Conservation (phyloP, 1,140 invertebrate genomes). For the Sarcophaga bullata region DNA sequence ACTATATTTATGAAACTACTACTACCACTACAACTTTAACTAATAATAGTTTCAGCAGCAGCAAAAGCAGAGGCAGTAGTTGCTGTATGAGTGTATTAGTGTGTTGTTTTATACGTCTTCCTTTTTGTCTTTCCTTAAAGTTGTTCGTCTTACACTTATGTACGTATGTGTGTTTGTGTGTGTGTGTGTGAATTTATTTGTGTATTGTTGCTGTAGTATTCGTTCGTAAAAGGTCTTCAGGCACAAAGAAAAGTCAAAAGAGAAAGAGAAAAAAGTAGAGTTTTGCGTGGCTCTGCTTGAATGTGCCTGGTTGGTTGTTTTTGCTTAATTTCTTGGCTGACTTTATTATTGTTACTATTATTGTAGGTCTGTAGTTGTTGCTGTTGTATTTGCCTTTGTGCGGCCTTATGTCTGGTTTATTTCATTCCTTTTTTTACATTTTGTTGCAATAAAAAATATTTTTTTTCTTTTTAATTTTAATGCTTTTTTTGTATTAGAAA, state of each 20-base stretch:
- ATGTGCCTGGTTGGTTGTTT: not conserved
- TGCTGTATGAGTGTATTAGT: not conserved
- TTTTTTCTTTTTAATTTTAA: not conserved
- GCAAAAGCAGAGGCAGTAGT: not conserved
- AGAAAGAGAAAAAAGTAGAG: not conserved
- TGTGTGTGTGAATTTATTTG: not conserved
- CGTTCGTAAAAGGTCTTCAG: slow-evolving; percentile 14
- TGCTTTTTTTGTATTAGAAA: not conserved
- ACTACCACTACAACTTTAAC: not conserved
- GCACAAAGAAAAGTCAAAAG: not conserved
- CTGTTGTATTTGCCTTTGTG: not conserved
- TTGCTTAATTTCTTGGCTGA: slow-evolving; percentile 26
- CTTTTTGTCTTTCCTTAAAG: slow-evolving; percentile 8
- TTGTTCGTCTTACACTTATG: not conserved
- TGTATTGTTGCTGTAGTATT: not conserved
- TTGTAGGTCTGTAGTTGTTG: not conserved
- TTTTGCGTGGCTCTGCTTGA: not conserved
- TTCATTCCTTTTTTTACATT: not conserved
- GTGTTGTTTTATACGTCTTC: slow-evolving; percentile 9
- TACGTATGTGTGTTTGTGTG: not conserved
- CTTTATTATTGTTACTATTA: slow-evolving; percentile 12
- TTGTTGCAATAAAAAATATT: slow-evolving; percentile 4
- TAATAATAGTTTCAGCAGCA: not conserved
- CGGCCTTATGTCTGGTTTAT: slow-evolving; percentile 5
- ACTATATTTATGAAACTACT: not conserved